Conservation (phyloP, 2,113 vertebrate species). For the Columba livia region DNA sequence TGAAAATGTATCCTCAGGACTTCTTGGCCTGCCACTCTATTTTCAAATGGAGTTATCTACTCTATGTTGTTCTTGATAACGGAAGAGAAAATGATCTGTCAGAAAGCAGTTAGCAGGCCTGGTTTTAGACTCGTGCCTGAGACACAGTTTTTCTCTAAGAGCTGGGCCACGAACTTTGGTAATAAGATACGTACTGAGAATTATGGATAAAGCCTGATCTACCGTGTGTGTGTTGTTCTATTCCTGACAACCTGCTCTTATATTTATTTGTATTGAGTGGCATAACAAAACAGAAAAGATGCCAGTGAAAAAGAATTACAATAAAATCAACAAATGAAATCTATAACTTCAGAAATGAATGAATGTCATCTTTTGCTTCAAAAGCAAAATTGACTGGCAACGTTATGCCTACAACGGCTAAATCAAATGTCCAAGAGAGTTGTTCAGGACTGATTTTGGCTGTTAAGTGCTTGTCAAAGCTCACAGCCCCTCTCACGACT, state of each 20-base stretch:
- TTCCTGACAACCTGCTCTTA: not conserved
- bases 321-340: slow-evolving; percentile 46
- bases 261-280: slow-evolving; percentile 50
- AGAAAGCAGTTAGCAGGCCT: slow-evolving; percentile 56
- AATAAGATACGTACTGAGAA: slow-evolving; percentile 4
- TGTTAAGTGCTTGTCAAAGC: slow-evolving; percentile 87
- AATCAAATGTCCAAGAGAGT: slow-evolving; percentile 79
- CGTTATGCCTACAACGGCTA: slow-evolving; percentile 63
- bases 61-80: slow-evolving; percentile 54
- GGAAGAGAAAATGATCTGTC: slow-evolving; percentile 62
- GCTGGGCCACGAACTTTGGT: slow-evolving; percentile 39
- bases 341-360: slow-evolving; percentile 45
- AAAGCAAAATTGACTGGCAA: slow-evolving; percentile 70
- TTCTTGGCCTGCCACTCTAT: slow-evolving; percentile 61
- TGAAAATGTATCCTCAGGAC: slow-evolving; percentile 53
- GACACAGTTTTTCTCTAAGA: not conserved
- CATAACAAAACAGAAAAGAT: slow-evolving; percentile 40
- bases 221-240: not conserved
- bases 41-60: slow-evolving; percentile 60
- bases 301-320: slow-evolving; percentile 14
- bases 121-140: not conserved
- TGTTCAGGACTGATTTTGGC: slow-evolving; percentile 80
- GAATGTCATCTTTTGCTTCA: slow-evolving; percentile 56
- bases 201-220: not conserved
- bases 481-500: slow-evolving; percentile 78